Percentiles rank a stretch among this genome's conserved stretches.
Conservation (phyloP, 2,797 vertebrate genomes). For the Urophycis tenuis region DNA sequence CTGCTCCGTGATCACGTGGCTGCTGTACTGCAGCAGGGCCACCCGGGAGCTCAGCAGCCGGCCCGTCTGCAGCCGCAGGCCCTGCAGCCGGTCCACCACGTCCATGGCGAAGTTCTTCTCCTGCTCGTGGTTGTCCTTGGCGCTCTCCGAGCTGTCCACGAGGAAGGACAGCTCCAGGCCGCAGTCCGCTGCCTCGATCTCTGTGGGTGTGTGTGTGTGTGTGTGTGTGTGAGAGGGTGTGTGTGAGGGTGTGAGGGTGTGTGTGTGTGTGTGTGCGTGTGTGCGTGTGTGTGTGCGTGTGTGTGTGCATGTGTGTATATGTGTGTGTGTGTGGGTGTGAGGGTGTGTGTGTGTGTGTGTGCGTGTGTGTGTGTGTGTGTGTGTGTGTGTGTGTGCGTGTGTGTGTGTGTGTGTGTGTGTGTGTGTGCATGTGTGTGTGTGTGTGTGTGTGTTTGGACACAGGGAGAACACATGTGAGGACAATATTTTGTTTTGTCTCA, state of each 20-base stretch:
- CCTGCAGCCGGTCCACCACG: constrained; percentile 75
- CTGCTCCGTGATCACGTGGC: constrained; percentile 81
- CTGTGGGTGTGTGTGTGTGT: constrained; percentile 33
- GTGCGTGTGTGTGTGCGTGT: too few species aligned
- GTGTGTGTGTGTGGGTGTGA: too few species aligned
- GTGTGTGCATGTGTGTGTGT: too few species aligned
- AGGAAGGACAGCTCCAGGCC: constrained; percentile 83
- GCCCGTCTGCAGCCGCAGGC: constrained; percentile 69
- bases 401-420: too few species aligned
- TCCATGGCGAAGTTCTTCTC: constrained; percentile 81
- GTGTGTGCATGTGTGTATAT: too few species aligned
- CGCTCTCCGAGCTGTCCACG: constrained; percentile 88
- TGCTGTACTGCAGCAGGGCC: constrained; percentile 89
- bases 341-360: not conserved
- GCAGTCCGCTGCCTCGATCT: constrained; percentile 79
- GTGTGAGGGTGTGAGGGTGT: not conserved
- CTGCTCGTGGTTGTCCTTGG: constrained; percentile 82
- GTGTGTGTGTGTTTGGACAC: not conserved
- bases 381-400: not conserved
- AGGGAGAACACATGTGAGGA: not conserved
- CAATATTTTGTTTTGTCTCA: not conserved
- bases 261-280: too few species aligned
- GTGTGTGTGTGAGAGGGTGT: not conserved
- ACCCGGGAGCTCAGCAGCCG: constrained; percentile 74
- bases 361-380: too few species aligned